Conservation (phyloP, 2,888 invertebrate species). For the Unio delphinus region DNA sequence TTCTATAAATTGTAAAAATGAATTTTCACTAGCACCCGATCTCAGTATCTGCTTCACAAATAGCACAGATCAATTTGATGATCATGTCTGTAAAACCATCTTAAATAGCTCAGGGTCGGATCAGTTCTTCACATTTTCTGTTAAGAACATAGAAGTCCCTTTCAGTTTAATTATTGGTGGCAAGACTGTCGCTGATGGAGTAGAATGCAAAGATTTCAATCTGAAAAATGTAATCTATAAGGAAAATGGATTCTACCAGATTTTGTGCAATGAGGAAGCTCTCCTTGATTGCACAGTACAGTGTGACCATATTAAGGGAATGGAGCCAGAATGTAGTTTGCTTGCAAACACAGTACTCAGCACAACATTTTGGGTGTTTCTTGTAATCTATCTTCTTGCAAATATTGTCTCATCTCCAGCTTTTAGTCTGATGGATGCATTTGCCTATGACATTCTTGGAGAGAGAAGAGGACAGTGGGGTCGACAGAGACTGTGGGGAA, state of each 20-base stretch:
- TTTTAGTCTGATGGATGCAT: slow-evolving; percentile 91
- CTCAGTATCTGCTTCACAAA: slow-evolving; percentile 37
- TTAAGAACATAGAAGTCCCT: slow-evolving; percentile 17
- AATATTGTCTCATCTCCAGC: slow-evolving; percentile 87
- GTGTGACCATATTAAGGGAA: slow-evolving; percentile 24
- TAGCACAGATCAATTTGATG: slow-evolving; percentile 13
- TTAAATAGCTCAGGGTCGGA: slow-evolving; percentile 23
- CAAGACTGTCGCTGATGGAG: slow-evolving; percentile 5
- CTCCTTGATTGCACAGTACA: slow-evolving; percentile 43
- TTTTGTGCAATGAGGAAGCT: slow-evolving; percentile 47
- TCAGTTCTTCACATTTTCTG: slow-evolving; percentile 10
- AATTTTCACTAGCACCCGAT: slow-evolving; percentile 12
- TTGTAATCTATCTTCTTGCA: slow-evolving; percentile 84
- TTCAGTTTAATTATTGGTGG: slow-evolving; percentile 15
- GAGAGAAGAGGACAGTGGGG: slow-evolving; percentile 80
- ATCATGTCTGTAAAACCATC: slow-evolving; percentile 19
- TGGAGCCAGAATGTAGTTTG: slow-evolving; percentile 14
- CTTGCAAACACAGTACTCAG: slow-evolving; percentile 14
- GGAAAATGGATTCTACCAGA: slow-evolving; percentile 41
- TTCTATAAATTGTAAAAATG: slow-evolving; percentile 21
- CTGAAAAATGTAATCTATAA: slow-evolving; percentile 44
- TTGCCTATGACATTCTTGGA: slow-evolving; percentile 88
- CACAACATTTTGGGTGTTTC: slow-evolving; percentile 83
- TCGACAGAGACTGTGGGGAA: slow-evolving; percentile 89
- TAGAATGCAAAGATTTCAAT: slow-evolving; percentile 47